A percentile compares a stretch with the other conserved stretches of the same genome.
phyloP scores from a whole-genome alignment of 2,888 invertebrate genomes.

The Cheilosia impressa region DNA sequence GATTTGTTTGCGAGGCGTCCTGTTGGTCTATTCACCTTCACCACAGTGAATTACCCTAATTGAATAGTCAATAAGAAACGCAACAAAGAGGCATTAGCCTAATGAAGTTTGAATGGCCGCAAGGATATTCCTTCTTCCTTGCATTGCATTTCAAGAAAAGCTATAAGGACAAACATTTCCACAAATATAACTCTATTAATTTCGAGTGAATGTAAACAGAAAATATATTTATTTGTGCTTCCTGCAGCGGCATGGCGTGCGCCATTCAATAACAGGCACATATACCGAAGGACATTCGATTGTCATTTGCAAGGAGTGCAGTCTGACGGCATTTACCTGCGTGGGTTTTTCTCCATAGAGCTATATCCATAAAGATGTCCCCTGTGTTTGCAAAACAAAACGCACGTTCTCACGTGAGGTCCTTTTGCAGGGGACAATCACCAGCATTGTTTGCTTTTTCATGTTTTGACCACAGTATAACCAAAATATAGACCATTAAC shows the following conservation, averaged over 20 bases:
- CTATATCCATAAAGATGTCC: conserved; percentile 51
- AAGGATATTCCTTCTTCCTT: conserved; percentile 47
- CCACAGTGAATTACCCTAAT: conserved; percentile 63
- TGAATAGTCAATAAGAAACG: conserved; percentile 72
- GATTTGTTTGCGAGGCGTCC: conserved; percentile 59
- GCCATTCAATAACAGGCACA: conserved; percentile 58
- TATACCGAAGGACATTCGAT: conserved; percentile 66
- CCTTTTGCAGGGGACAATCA: conserved; percentile 52
- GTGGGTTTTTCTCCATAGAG: conserved; percentile 23
- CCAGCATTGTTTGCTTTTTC: conserved; percentile 77
- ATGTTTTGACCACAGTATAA: conserved; percentile 83
- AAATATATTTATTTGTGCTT: conserved; percentile 49
- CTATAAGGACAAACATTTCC: conserved; percentile 24
- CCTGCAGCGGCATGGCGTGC: conserved; percentile 69
- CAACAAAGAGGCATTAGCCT: conserved; percentile 64
- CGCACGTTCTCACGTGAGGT: conserved; percentile 73
- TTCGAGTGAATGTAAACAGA: conserved; percentile 51
- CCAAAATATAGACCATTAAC: conserved; percentile 79
- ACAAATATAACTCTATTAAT: conserved; percentile 62
- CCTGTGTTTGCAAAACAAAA: conserved; percentile 74
- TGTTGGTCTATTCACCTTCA: conserved; percentile 52
- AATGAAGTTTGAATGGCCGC: conserved; percentile 71
- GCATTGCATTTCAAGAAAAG: conserved; percentile 15
- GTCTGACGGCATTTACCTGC: conserved; percentile 47
- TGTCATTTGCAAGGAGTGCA: conserved; percentile 55